These are phyloP conservation scores for Mythimna pallens DNA, from an alignment of 2,888 invertebrate species.

Conservation along the genomic window DNA sequence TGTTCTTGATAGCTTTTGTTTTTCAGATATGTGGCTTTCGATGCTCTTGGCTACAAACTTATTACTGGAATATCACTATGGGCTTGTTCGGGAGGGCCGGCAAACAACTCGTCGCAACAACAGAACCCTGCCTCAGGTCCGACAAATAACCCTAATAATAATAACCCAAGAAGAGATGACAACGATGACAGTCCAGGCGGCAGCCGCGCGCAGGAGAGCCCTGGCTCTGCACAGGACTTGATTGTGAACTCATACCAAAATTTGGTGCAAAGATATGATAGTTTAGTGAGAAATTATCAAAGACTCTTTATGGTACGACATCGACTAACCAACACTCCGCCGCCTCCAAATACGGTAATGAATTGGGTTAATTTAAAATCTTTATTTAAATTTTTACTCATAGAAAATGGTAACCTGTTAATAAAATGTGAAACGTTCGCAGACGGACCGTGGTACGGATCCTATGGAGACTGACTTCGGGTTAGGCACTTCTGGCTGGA, in stretches of 20 bases:
- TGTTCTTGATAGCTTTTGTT: constrained; percentile 58
- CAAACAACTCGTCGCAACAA: constrained; percentile 72
- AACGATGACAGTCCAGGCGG: constrained; percentile 71
- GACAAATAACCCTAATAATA: constrained; percentile 73
- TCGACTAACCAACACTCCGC: constrained; percentile 82
- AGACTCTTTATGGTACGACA: constrained; percentile 87
- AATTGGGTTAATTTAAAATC: neutral
- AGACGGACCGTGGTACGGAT: constrained; percentile 93
- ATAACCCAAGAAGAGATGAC: constrained; percentile 72
- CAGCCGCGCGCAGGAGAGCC: constrained; percentile 73
- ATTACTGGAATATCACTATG: constrained; percentile 95
- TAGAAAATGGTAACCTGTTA: constrained; percentile 2
- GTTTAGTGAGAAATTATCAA: constrained; percentile 88
- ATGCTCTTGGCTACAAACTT: constrained; percentile 94
- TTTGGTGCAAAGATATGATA: constrained; percentile 88
- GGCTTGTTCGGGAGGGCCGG: constrained; percentile 71
- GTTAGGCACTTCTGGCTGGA: constrained; percentile 63
- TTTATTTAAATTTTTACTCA: neutral
- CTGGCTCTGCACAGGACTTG: constrained; percentile 81
- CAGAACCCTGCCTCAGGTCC: constrained; percentile 72
- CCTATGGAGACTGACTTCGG: constrained; percentile 92
- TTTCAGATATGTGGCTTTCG: constrained; percentile 95
- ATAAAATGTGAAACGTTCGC: constrained; percentile 37
- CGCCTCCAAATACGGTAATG: constrained; percentile 84
- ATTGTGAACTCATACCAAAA: constrained; percentile 88